Evolutionary conservation across 2,797 vertebrate genomes (phyloP), one percentile per base, ranked within the genome.

Genomic region (Kryptolebias ocellatus): DNA sequence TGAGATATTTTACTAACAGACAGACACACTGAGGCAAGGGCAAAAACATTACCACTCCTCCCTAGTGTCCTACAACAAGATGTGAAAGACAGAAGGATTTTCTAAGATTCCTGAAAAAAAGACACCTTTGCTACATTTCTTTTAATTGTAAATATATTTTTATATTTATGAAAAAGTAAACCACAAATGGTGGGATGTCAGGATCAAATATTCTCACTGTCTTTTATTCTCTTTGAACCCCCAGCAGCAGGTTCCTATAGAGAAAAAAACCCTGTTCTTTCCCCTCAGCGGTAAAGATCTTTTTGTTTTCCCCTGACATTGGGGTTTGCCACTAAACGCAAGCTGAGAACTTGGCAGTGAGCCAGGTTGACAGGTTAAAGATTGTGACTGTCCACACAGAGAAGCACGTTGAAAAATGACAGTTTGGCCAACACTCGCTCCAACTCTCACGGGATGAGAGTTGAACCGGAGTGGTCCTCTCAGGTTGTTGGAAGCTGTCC

Each of bases 401-500:
- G 69, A 64, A 70, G 54, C 59, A 67, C 59, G 52, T 54, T 46
- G 69, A 74, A 75, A 77, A 79, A 72, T 83, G 84, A 87, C 86
- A 90, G 79, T 85, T 83, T 83, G 80, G 75, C 80, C 62, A 42
- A 37, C 72, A 69, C 74, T 76, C 70, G 73, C 72, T 58, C 62
- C 84, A 74, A 65, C 76, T 79, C 81, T 89, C 78, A 10, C 15
- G 72, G 60, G 67, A 73, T 69, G 70, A 83, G 79, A 85, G 78
- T 90, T 81, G 70, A 86, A 79, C 78, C 79, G 18, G 69, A 68
- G 69, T 66, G 72, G 81, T 83, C 79, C 79, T 70, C 80, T 81
- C 74, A 66, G 84, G 80, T 85, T 67, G 76, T 85, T 92, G 92
- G 87, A 92, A 81, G 73, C 79, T 74, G 79, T 92, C 91, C 90